Evolutionary conservation across 2,113 vertebrate species (phyloP), one percentile per base, ranked within the genome.

Genomic region (Sturnira hondurensis): DNA sequence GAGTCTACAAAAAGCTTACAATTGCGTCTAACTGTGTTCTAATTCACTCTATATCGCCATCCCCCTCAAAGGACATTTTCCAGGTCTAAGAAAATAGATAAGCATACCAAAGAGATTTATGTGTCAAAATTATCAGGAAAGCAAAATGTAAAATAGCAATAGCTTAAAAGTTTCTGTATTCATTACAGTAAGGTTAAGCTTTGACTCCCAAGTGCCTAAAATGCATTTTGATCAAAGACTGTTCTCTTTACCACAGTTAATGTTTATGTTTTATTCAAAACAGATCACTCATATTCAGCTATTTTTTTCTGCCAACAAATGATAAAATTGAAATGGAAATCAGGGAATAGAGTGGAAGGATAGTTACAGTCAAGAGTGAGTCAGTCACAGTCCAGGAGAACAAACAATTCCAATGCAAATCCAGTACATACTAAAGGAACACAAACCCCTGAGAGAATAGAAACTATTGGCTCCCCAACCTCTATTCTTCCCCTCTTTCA

Each of bases 251-350:
- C 12, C 26, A 54, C 2, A 31, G 16, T 50, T 80, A 74, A 91
- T 86, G 78, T 82, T 91, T 86, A 4, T 54, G 93, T 93, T 88
- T 52, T 20, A 47, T 68, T 96, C 14, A 82, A 86, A 97, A 67
- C 4, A 85, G 5, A 73, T 58, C 56, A 82, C 20, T 5, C 28
- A 41, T 36, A 68, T 8, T 67, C 33, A 92, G 31, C 15, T 81
- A 50, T 43, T 80, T 61, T 77, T 33, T 61, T 80, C 54, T 94
- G 68, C 26, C n/a, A 71, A 74, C 45, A 87, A 77, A 41, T 45
- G 81, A 58, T 38, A 58, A 86, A 76, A 90, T 8, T 76, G 19
- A 84, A 92, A 86, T 82, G 50, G 19, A 95, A 93, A 74, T 67
- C 77, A 85, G 31, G 26, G 54, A 78, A 95, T 38, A 5, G 19